A percentile compares a stretch with the other conserved stretches of the same genome.
phyloP scores from a whole-genome alignment of 2,888 invertebrate genomes.

The Globia sparganii region DNA sequence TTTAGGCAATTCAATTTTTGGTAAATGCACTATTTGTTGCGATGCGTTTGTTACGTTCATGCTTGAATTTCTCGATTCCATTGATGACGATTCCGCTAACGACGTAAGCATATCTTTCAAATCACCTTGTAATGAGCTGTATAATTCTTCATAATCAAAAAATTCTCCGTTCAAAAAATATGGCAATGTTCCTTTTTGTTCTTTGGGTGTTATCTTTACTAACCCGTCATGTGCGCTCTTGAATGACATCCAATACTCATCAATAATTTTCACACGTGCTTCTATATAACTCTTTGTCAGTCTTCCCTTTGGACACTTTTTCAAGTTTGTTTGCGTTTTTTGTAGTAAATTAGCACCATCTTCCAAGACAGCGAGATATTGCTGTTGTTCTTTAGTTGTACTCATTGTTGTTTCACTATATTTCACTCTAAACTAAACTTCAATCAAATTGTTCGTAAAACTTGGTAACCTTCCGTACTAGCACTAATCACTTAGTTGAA shows the following conservation, averaged over 20 bases:
- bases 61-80: too few species aligned
- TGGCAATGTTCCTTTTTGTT: neutral
- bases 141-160: neutral
- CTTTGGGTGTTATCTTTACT: neutral
- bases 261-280: constrained; percentile 2
- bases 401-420: neutral
- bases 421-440: neutral
- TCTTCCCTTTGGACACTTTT: constrained; percentile 1
- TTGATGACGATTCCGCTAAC: too few species aligned
- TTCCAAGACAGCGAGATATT: neutral
- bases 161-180: neutral
- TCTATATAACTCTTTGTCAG: neutral
- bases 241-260: neutral
- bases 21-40: too few species aligned
- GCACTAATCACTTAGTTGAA: neutral
- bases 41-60: too few species aligned
- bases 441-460: neutral
- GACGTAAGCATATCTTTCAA: neutral
- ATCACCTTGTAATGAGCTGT: constrained; percentile 1
- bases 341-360: constrained; percentile 1
- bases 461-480: neutral
- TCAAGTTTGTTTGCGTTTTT: constrained; percentile 1
- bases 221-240: neutral
- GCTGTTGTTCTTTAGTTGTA: constrained; percentile 1
- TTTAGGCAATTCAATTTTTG: too few species aligned